These are phyloP conservation scores for Panthera tigris DNA, from an alignment of 2,113 vertebrate species.

Conservation along the genomic window DNA sequence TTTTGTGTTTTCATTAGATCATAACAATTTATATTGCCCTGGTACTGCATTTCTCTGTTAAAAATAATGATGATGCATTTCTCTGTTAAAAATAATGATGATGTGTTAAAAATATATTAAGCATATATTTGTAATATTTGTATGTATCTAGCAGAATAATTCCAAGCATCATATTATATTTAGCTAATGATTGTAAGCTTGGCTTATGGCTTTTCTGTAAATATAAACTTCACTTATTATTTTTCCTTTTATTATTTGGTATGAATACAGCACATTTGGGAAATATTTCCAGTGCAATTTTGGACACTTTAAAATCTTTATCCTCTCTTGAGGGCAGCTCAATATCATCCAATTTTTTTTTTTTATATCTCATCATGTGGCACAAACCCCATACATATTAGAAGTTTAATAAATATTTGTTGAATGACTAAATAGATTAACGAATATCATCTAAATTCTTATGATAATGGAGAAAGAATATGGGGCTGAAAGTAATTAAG, in stretches of 20 bases:
- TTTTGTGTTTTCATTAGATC: neutral
- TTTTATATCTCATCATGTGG: neutral
- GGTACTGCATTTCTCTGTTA: neutral
- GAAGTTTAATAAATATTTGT: neutral
- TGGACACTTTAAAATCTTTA: neutral
- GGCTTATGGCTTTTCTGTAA: neutral
- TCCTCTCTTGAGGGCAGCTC: neutral
- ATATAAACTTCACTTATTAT: neutral
- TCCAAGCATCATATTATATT: conserved; percentile 10
- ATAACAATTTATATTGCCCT: neutral
- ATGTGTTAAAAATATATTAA: neutral
- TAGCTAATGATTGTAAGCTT: neutral
- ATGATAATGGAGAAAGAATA: neutral
- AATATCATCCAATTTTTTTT: neutral
- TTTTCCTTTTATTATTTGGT: neutral
- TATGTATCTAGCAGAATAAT: neutral
- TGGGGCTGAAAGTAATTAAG: neutral
- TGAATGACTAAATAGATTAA: neutral
- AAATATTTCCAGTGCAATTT: neutral
- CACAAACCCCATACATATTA: neutral
- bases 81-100: neutral
- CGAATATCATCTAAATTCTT: neutral
- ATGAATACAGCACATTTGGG: neutral
- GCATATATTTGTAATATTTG: neutral
- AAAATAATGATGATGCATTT: conserved; percentile 11